A percentile compares a stretch with the other conserved stretches of the same genome.
Conservation (phyloP, 1,140 invertebrate genomes). For the Ectropis grisescens region DNA sequence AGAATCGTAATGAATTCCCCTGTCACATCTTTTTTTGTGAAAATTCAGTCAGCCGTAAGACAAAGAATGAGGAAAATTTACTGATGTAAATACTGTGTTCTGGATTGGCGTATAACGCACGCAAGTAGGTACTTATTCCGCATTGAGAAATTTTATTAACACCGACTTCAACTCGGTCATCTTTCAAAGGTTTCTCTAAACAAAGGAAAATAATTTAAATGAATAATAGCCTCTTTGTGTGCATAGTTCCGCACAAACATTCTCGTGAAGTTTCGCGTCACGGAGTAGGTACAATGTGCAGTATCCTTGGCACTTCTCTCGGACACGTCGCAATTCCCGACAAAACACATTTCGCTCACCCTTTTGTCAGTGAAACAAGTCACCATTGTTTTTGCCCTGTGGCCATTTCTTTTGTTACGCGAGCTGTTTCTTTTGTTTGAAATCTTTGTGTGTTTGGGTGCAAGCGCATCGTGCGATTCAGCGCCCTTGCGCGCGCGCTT, state of each 20-base stretch:
- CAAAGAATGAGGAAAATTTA: conserved; percentile 46
- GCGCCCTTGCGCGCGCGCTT: conserved; percentile 48
- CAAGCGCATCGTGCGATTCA: conserved; percentile 28
- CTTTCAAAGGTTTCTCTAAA: too few species aligned
- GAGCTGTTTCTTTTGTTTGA: conserved; percentile 22
- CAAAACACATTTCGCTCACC: conserved; percentile 26
- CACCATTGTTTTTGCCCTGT: conserved; percentile 19
- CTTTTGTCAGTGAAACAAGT: conserved; percentile 29
- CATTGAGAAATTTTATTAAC: too few species aligned
- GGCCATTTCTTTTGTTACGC: conserved; percentile 26
- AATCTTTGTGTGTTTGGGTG: conserved; percentile 13
- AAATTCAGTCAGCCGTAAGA: conserved; percentile 25
- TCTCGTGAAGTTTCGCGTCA: too few species aligned
- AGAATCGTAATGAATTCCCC: conserved; percentile 7
- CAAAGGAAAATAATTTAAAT: too few species aligned
- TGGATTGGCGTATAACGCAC: too few species aligned
- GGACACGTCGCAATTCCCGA: conserved; percentile 17
- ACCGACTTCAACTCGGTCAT: too few species aligned
- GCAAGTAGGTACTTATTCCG: too few species aligned
- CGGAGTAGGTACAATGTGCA: too few species aligned
- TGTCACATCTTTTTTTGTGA: conserved; percentile 17
- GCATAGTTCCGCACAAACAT: too few species aligned
- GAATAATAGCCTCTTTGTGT: too few species aligned
- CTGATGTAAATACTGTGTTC: conserved; percentile 23
- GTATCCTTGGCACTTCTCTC: conserved; percentile 13